Conservation (phyloP, 2,888 invertebrate genomes). For the Linnaemya vulpina region DNA sequence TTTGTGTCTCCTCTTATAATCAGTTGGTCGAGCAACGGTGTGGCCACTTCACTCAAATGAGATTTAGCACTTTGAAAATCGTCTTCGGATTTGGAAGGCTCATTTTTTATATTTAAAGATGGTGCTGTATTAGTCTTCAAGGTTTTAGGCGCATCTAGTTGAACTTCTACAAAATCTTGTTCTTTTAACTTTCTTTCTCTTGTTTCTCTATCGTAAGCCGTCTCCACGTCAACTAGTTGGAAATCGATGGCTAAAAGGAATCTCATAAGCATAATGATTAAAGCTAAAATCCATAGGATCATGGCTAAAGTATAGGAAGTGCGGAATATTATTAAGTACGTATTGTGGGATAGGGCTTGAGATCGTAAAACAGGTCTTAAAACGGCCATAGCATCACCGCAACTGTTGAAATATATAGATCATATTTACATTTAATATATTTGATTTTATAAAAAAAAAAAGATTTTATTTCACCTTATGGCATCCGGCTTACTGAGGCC, state of each 20-base stretch:
- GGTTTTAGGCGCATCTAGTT: slow-evolving; percentile 74
- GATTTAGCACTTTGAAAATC: slow-evolving; percentile 81
- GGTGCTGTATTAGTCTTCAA: slow-evolving; percentile 10
- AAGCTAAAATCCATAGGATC: slow-evolving; percentile 77
- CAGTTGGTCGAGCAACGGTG: slow-evolving; percentile 75
- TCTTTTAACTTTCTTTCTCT: slow-evolving; percentile 43
- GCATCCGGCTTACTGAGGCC: slow-evolving; percentile 76
- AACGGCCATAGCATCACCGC: slow-evolving; percentile 79
- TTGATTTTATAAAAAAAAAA: neutral
- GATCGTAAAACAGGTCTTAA: slow-evolving; percentile 77
- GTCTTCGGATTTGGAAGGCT: slow-evolving; percentile 77
- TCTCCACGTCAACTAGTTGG: slow-evolving; percentile 78
- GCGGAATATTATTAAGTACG: slow-evolving; percentile 77
- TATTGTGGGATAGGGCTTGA: slow-evolving; percentile 77
- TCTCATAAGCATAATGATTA: slow-evolving; percentile 79
- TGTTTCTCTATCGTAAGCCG: slow-evolving; percentile 74
- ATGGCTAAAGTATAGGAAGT: slow-evolving; percentile 76
- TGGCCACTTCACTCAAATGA: slow-evolving; percentile 77
- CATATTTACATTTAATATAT: slow-evolving; percentile 3
- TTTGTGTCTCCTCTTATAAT: slow-evolving; percentile 45
- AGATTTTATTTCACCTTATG: slow-evolving; percentile 73
- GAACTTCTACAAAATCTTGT: slow-evolving; percentile 73
- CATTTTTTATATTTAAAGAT: slow-evolving; percentile 43
- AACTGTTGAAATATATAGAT: slow-evolving; percentile 72
- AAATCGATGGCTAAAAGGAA: slow-evolving; percentile 79